Conservation (phyloP, 1,140 invertebrate species). For the Drosophila sp. region DNA sequence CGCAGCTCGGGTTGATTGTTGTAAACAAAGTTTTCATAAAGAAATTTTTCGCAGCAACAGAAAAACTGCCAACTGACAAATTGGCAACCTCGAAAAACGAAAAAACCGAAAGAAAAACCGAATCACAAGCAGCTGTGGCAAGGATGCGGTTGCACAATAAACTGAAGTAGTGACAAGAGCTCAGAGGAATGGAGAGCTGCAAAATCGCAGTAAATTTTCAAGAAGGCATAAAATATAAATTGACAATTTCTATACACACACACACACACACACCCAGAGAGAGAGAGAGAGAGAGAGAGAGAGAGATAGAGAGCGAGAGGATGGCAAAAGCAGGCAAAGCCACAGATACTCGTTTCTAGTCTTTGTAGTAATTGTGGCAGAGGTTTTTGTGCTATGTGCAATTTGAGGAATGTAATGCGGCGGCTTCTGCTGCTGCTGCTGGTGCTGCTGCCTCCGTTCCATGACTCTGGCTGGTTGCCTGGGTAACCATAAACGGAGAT, state of each 20-base stretch:
- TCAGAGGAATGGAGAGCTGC: slow-evolving; percentile 3
- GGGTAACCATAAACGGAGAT: slow-evolving; percentile 58
- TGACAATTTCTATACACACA: slow-evolving; percentile 54
- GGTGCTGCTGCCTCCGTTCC: background rate
- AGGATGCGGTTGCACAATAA: slow-evolving; percentile 17
- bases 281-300: background rate
- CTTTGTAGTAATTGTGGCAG: slow-evolving; percentile 59
- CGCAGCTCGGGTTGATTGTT: slow-evolving; percentile 61
- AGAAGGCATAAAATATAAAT: slow-evolving; percentile 76
- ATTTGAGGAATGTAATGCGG: slow-evolving; percentile 51
- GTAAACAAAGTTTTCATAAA: slow-evolving; percentile 79
- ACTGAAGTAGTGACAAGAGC: slow-evolving; percentile 13
- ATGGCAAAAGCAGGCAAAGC: slow-evolving; percentile 1
- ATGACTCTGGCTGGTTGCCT: slow-evolving; percentile 4
- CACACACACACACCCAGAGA: background rate
- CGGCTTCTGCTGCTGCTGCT: slow-evolving; percentile 12
- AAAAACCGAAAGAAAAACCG: slow-evolving; percentile 6
- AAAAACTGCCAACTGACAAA: slow-evolving; percentile 70
- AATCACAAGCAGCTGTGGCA: slow-evolving; percentile 49
- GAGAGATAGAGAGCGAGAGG: background rate
- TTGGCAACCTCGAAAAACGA: slow-evolving; percentile 61
- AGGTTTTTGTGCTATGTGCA: slow-evolving; percentile 43
- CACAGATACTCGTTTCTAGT: slow-evolving; percentile 35
- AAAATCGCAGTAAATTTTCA: slow-evolving; percentile 60
- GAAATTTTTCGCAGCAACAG: slow-evolving; percentile 60